phyloP scores from a whole-genome alignment of 2,888 invertebrate genomes.

The Parthenolecanium corni region DNA sequence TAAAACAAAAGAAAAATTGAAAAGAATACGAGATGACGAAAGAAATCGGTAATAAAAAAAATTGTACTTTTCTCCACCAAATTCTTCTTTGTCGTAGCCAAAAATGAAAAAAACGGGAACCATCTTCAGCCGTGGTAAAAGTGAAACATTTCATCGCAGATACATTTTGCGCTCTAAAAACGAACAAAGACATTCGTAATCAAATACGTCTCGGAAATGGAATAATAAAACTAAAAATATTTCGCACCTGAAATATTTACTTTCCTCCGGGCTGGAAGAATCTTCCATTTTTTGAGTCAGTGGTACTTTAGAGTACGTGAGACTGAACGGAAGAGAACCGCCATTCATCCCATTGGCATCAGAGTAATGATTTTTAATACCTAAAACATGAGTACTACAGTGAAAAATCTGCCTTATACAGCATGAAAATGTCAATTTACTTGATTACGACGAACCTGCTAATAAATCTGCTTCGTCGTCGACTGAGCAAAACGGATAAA shows the following conservation, averaged over 20 bases:
- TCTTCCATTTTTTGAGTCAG: constrained; percentile 1
- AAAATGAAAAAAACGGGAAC: constrained; percentile 55
- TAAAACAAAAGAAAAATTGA: constrained; percentile 34
- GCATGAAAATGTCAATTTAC: background rate
- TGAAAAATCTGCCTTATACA: background rate
- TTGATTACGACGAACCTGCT: background rate
- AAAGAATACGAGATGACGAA: background rate
- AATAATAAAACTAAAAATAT: constrained; percentile 2
- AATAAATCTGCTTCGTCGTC: background rate
- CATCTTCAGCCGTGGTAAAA: constrained; percentile 33
- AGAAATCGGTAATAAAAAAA: background rate
- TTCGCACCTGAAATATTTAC: constrained; percentile 29
- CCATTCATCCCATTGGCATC: constrained; percentile 37
- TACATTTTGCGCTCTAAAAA: constrained; percentile 30
- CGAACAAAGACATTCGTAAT: constrained; percentile 21
- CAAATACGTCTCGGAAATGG: too few relatives aligned
- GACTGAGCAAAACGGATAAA: constrained; percentile 38
- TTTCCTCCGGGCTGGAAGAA: background rate
- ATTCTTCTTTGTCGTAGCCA: constrained; percentile 65
- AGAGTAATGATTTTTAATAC: constrained; percentile 31
- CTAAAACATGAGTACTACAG: constrained; percentile 29
- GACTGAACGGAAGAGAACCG: constrained; percentile 41
- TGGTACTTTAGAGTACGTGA: constrained; percentile 37
- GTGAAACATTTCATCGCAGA: constrained; percentile 32
- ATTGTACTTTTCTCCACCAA: constrained; percentile 67